phyloP scores from a whole-genome alignment of 2,797 vertebrate species.

The Selene dorsalis region DNA sequence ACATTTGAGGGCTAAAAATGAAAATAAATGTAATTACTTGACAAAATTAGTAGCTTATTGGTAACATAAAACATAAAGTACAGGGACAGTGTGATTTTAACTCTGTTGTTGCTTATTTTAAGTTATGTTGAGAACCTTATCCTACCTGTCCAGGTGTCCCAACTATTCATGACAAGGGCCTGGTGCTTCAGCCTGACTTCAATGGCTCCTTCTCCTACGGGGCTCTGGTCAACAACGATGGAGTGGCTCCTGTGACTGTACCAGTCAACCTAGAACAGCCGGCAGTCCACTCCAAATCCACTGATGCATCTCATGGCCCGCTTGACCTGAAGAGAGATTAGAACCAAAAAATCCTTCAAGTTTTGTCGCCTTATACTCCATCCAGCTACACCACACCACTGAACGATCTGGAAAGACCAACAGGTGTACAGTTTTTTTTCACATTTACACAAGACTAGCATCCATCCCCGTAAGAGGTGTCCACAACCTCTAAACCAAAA shows the following conservation, averaged over 20 bases:
- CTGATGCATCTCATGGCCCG: conserved; percentile 69
- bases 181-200: conserved; percentile 89
- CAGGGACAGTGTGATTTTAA: not conserved
- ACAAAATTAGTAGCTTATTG: too few relatives aligned
- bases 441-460: not conserved
- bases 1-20: not conserved
- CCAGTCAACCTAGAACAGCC: conserved; percentile 85
- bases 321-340: conserved; percentile 89
- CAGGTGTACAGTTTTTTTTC: not conserved
- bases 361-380: not conserved
- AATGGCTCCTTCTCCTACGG: conserved; percentile 95
- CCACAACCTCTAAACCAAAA: conserved; percentile 34
- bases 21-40: not conserved
- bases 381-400: not conserved
- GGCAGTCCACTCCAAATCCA: conserved; percentile 55
- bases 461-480: not conserved
- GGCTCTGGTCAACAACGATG: conserved; percentile 92
- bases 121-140: not conserved
- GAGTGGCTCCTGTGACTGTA: conserved; percentile 83
- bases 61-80: not conserved
- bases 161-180: conserved; percentile 91
- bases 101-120: not conserved
- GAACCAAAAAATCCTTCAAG: conserved; percentile 30
- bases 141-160: conserved; percentile 85
- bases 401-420: conserved; percentile 36